phyloP scores from a whole-genome alignment of 2,888 invertebrate species.

The Drosophila demipolita region DNA sequence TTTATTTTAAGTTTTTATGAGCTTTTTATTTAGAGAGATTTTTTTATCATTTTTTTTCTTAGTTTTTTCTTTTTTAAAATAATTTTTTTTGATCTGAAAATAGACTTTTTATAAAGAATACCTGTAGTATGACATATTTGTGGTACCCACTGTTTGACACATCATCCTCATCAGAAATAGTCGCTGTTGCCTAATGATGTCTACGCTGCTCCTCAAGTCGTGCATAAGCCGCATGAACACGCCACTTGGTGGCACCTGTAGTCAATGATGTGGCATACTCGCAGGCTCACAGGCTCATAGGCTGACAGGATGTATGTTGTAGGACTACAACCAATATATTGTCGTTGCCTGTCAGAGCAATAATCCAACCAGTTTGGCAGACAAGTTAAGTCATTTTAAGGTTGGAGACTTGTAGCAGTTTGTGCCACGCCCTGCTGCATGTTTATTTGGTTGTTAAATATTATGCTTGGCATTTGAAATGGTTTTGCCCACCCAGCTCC shows the following conservation, averaged over 20 bases:
- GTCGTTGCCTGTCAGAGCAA: conserved; percentile 61
- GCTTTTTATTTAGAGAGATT: too few relatives aligned
- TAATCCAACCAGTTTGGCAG: conserved; percentile 64
- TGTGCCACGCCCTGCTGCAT: conserved; percentile 32
- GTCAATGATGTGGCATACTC: conserved; percentile 47
- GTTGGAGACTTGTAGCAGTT: background rate
- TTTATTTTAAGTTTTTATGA: too few relatives aligned
- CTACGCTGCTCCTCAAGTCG: conserved; percentile 51
- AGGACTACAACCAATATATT: conserved; percentile 23
- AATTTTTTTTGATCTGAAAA: background rate
- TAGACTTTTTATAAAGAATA: background rate
- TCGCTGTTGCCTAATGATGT: conserved; percentile 65
- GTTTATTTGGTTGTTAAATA: conserved; percentile 56
- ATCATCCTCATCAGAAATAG: conserved; percentile 15
- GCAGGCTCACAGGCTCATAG: background rate
- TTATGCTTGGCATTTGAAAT: conserved; percentile 61
- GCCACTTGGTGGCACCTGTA: conserved; percentile 40
- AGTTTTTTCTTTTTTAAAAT: too few relatives aligned
- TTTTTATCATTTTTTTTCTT: too few relatives aligned
- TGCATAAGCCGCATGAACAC: conserved; percentile 46
- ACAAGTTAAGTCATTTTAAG: conserved; percentile 75
- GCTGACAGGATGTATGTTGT: background rate
- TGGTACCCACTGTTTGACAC: background rate
- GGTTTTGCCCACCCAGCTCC: conserved; percentile 24
- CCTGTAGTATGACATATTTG: background rate